Evolutionary conservation across 1,140 invertebrate species (phyloP).

Genomic region (Tetramorium alpestre): DNA sequence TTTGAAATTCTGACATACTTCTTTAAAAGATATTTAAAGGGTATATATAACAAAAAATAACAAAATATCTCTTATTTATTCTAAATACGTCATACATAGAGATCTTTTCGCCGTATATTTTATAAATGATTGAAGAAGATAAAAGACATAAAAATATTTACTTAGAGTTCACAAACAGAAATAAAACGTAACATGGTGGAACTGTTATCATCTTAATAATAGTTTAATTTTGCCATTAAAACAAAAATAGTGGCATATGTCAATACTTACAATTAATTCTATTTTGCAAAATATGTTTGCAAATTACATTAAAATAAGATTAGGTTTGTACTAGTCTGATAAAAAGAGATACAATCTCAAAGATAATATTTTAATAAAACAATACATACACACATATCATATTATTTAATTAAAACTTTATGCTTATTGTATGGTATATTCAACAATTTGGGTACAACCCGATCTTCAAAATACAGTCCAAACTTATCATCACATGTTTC

Average conservation of each 20-base stretch:
- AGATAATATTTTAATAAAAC: conserved; percentile 6
- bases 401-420: conserved; percentile 20
- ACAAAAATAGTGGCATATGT: too few species aligned
- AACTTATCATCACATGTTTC: background rate
- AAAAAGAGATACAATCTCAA: conserved; percentile 25
- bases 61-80: background rate
- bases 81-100: background rate
- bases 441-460: background rate
- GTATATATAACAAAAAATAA: background rate
- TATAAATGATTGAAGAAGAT: background rate
- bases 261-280: too few species aligned
- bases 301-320: background rate
- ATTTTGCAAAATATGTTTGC: too few species aligned
- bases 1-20: too few species aligned
- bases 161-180: background rate
- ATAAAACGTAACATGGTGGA: background rate
- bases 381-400: background rate
- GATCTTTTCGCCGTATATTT: background rate
- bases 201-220: background rate
- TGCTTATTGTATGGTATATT: background rate
- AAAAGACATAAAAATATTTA: background rate
- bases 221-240: background rate
- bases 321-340: background rate
- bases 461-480: background rate
- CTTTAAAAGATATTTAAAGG: background rate